Evolutionary conservation across 2,888 invertebrate genomes (phyloP).

Genomic region (Chalcosyrphus nemorum): DNA sequence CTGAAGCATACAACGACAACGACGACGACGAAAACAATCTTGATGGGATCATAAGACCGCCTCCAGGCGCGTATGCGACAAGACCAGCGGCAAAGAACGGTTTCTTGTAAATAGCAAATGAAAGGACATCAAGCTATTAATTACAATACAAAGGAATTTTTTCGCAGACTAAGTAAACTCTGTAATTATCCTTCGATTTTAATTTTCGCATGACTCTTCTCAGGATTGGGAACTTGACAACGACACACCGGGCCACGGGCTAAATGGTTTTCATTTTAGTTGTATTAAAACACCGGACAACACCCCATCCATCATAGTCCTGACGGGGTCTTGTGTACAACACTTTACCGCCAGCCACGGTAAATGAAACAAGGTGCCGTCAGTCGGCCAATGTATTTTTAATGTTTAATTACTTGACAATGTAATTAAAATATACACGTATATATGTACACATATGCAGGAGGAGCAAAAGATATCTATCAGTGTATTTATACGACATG

Average conservation of each 20-base stretch:
- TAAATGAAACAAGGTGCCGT: slow-evolving; percentile 62
- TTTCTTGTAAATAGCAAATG: slow-evolving; percentile 36
- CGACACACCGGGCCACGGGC: neutral
- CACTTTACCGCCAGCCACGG: slow-evolving; percentile 27
- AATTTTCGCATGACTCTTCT: slow-evolving; percentile 9
- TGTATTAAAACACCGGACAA: slow-evolving; percentile 43
- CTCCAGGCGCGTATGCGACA: neutral
- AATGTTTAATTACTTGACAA: slow-evolving; percentile 73
- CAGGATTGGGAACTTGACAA: neutral
- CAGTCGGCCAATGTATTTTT: slow-evolving; percentile 70
- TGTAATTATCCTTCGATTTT: slow-evolving; percentile 63
- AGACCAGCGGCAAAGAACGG: neutral
- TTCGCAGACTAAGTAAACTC: slow-evolving; percentile 57
- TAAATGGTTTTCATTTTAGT: slow-evolving; percentile 59
- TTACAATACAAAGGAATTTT: slow-evolving; percentile 54
- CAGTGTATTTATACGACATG: slow-evolving; percentile 45
- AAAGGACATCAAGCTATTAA: slow-evolving; percentile 52
- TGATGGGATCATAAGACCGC: slow-evolving; percentile 2
- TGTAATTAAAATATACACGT: slow-evolving; percentile 68
- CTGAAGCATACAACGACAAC: slow-evolving; percentile 38
- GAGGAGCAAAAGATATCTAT: slow-evolving; percentile 49
- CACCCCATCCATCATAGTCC: slow-evolving; percentile 63
- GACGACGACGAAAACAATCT: slow-evolving; percentile 25
- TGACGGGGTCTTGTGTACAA: neutral
- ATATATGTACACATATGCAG: neutral